These are phyloP conservation scores for Anodontia alba DNA, from an alignment of 2,888 invertebrate genomes.

Conservation along the genomic window DNA sequence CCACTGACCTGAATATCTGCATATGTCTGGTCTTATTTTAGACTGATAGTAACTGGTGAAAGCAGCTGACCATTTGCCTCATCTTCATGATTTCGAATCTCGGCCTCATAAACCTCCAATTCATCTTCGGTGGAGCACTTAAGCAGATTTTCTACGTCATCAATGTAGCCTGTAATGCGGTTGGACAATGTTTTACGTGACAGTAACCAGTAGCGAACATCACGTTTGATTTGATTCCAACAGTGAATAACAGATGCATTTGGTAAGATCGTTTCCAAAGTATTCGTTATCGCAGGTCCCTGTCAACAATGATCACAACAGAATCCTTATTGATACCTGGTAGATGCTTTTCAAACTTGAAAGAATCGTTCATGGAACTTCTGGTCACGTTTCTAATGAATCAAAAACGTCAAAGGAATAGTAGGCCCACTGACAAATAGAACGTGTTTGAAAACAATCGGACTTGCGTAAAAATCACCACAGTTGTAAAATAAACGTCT, in stretches of 20 bases:
- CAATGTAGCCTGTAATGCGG: neutral
- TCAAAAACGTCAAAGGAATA: neutral
- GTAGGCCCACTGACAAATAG: neutral
- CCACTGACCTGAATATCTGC: neutral
- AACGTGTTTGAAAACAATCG: neutral
- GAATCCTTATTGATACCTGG: neutral
- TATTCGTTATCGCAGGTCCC: constrained; percentile 3
- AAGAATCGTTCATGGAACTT: neutral
- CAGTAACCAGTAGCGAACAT: neutral
- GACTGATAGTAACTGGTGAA: constrained; percentile 1
- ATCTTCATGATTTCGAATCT: neutral
- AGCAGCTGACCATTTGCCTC: neutral
- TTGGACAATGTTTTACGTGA: neutral
- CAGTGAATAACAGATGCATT: neutral
- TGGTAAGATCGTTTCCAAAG: neutral
- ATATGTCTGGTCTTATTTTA: neutral
- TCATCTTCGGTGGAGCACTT: neutral
- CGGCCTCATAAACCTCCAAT: neutral
- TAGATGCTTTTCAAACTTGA: neutral
- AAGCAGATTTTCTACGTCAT: neutral
- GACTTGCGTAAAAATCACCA: neutral
- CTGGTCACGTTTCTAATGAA: constrained; percentile 1
- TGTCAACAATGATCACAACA: neutral
- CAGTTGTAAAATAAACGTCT: too few species aligned
- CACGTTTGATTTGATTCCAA: constrained; percentile 3